Conservation (phyloP, 2,888 invertebrate genomes). For the Alloplasta piceator region DNA sequence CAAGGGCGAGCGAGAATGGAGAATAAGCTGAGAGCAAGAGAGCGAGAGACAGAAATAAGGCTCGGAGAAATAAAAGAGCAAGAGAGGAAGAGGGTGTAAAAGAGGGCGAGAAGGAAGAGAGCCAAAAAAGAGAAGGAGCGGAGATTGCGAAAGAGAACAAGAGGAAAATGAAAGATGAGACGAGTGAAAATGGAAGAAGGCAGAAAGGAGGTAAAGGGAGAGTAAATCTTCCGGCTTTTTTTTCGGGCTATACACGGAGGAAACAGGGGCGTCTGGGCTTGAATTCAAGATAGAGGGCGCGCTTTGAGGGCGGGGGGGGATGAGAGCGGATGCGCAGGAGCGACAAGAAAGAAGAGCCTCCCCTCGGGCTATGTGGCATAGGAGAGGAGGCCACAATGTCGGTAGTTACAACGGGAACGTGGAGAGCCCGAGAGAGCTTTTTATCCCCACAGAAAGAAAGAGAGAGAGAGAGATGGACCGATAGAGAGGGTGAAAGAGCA, state of each 20-base stretch:
- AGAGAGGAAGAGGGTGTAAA: background rate
- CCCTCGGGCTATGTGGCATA: background rate
- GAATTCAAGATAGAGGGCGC: background rate
- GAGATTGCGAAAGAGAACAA: background rate
- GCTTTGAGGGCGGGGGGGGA: constrained; percentile 2
- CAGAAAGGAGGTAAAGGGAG: background rate
- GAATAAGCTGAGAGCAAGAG: background rate
- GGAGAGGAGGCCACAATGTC: background rate
- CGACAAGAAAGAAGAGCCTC: background rate
- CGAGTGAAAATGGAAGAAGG: background rate
- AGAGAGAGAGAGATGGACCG: no score
- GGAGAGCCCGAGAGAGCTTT: constrained; percentile 3
- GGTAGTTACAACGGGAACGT: background rate
- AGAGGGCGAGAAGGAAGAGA: background rate
- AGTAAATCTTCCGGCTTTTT: background rate
- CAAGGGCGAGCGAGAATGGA: background rate
- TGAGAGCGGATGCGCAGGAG: constrained; percentile 24
- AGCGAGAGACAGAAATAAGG: background rate
- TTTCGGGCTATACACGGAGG: no score
- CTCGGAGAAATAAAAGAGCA: no score
- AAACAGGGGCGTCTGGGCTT: background rate
- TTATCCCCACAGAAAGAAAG: background rate
- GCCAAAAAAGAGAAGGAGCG: background rate
- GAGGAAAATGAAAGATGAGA: constrained; percentile 13
- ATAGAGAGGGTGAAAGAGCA: background rate